These are phyloP conservation scores for Tachysurus fulvidraco DNA, from an alignment of 2,113 vertebrate species.

Conservation along the genomic window DNA sequence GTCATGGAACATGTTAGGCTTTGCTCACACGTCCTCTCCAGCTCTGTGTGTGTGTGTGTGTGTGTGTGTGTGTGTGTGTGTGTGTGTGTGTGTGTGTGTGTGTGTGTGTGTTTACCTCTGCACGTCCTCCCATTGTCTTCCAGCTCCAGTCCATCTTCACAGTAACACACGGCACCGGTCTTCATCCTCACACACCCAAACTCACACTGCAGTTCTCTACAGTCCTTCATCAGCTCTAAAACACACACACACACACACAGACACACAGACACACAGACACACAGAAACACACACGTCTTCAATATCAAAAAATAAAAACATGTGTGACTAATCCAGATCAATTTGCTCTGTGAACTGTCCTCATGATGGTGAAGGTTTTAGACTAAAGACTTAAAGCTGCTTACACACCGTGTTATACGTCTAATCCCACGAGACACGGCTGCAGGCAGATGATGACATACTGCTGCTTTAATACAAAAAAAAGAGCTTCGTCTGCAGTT, in stretches of 20 bases:
- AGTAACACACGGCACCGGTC: constrained; percentile 78
- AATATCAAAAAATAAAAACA: not conserved
- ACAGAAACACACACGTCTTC: not conserved
- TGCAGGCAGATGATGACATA: not conserved
- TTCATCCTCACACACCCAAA: constrained; percentile 76
- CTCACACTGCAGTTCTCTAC: constrained; percentile 77
- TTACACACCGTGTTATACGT: not conserved
- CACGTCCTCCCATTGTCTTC: constrained; percentile 73
- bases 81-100: constrained; percentile 28
- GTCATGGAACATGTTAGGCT: not conserved
- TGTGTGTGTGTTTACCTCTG: constrained; percentile 67
- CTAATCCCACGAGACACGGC: not conserved
- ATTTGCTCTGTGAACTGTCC: not conserved
- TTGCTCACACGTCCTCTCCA: not conserved
- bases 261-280: constrained; percentile 40
- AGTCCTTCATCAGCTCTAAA: constrained; percentile 77
- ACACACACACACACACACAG: constrained; percentile 42
- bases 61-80: constrained; percentile 24
- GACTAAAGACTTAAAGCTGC: not conserved
- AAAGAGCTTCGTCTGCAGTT: not conserved
- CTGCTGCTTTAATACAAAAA: not conserved
- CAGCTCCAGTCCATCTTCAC: constrained; percentile 75
- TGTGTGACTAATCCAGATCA: not conserved
- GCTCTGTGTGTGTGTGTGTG: constrained; percentile 16
- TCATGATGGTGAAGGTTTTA: not conserved